Percentiles rank a stretch among this genome's conserved stretches.
phyloP scores from a whole-genome alignment of 2,113 vertebrate genomes.

The Platanista minor region DNA sequence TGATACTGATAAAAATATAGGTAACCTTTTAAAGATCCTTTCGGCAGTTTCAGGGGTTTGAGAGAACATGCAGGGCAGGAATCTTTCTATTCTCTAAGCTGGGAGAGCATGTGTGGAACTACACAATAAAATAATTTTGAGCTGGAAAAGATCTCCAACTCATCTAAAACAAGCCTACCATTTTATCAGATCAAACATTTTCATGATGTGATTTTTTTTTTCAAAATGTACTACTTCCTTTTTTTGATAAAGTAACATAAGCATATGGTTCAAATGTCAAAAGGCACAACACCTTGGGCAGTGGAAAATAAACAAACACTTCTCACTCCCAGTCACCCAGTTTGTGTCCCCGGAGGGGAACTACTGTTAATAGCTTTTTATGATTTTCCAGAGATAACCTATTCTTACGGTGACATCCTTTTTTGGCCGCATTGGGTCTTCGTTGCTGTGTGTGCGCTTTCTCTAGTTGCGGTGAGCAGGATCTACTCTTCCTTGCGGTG shows the following conservation, averaged over 20 bases:
- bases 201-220: neutral
- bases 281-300: neutral
- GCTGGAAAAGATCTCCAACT: neutral
- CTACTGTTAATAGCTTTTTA: neutral
- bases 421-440: too few relatives aligned
- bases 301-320: neutral
- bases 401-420: too few relatives aligned
- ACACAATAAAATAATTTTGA: neutral
- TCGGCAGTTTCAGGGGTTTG: neutral
- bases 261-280: neutral
- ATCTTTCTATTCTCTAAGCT: neutral
- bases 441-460: too few relatives aligned
- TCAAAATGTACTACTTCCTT: neutral
- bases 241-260: neutral
- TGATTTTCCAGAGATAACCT: neutral
- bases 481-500: too few relatives aligned
- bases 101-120: neutral
- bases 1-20: neutral
- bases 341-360: neutral
- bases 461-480: too few relatives aligned
- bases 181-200: slow-evolving; percentile 15
- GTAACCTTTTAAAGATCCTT: neutral
- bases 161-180: neutral
- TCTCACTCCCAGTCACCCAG: neutral
- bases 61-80: neutral